Base-by-base conservation (phyloP, 2,113 vertebrate species). In the Seriola quinqueradiata region DNA sequence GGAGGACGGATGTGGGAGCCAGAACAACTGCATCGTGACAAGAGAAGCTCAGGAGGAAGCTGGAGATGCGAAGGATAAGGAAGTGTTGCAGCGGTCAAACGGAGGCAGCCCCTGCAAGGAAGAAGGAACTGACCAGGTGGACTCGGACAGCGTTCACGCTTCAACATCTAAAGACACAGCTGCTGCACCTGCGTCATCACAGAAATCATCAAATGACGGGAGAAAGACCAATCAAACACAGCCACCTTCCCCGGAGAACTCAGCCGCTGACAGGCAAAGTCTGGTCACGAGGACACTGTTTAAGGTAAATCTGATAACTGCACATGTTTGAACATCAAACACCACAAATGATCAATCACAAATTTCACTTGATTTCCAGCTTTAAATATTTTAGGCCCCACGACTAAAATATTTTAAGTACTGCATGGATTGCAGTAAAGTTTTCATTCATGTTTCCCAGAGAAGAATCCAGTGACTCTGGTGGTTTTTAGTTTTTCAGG, bases 1-100 rank as follows among this genome's bases (percentile, higher is more conserved):
- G 64, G 95, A 96, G 3, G 96, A 96, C 61, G 92, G 94, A 13
- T 95, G 95, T 85, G 95, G 95, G 80, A 92, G 92, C 73, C 96
- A 96, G 89, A 96, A 95, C 80, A 96, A 95, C 71, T 86, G 84
- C 67, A 63, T 59, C 21, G 12, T 32, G 32, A 14, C 58, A 8
- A 72, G 71, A 68, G 83, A 81, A 4, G 58, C 50, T 14, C 65
- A 77, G 36, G 75, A 57, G 0, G 66, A 84, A n/a, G 71, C 32
- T 16, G 69, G 6, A 0, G 66, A 90, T 25, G 94, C 91, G 32
- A 88, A 76, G 48, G 86, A 85, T 32, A 80, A 79, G n/a, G 79
- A 87, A 23, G 75, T 42, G 66, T 44, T 89, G 70, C 87, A 91
- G 48, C 81, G 88, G 81, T 79, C 81, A 48, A 94, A 93, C 0